Base-by-base conservation (phyloP, 2,888 invertebrate species). In the Acrobasis repandana region DNA sequence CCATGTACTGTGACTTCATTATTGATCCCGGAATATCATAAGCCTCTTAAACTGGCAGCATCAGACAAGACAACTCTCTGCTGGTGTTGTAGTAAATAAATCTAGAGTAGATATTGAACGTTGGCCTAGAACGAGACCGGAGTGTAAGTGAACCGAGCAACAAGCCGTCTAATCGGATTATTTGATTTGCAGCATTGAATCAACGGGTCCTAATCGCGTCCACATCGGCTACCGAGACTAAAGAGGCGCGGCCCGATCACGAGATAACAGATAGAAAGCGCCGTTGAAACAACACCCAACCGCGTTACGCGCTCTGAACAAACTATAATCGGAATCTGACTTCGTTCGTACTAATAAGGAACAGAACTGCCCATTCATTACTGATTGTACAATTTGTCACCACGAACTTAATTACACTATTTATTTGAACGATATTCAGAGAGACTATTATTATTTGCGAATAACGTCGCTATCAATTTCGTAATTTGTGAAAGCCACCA, bases 221-320 rank as follows among this genome's bases (percentile, higher is more conserved):
- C 71, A 72, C 73, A 85, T 85, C 82, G 74, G 77, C 83, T 81
- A 80, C 84, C 78, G 83, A 82, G 81, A 82, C 76, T 77, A 81
- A 82, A 82, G 77, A 77, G 78, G 72, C 67, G 76, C 71, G 75
- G 72, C 72, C 67, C 69, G 87, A 88, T 89, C 78, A 73, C 70
- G 69, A 83, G 88, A 90, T 88, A 89, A 83, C 80, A 80, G 84
- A 81, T 88, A 87, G 89, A 90, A 90, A 90, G 89, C 82, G 79
- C 80, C 76, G 83, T 80, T 82, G 76, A 73, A 79, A 83, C 74
- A 79, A 76, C 82, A 82, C 83, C 83, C 82, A 83, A 86, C 88
- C 82, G 86, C 80, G 90, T 90, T 90, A 90, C 90, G 89, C 88
- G 81, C 76, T 70, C 75, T 83, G 81, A 81, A 70, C 83, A 83